These are phyloP conservation scores for Dendrocopos noguchii DNA, from an alignment of 2,113 vertebrate species.

Conservation along the genomic window DNA sequence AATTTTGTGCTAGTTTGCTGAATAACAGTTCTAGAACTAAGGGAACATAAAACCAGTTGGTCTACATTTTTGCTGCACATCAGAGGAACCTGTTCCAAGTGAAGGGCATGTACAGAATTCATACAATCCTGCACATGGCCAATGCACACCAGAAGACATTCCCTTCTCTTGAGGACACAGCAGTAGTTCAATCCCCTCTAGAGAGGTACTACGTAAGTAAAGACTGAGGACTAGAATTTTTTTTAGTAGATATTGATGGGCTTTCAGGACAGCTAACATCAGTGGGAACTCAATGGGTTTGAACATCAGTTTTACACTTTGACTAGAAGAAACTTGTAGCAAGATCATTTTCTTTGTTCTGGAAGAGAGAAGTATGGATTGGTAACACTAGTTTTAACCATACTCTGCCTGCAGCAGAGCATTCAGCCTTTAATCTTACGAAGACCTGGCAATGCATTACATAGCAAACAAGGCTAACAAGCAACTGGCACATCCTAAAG, in stretches of 20 bases:
- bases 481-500: not conserved
- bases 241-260: not conserved
- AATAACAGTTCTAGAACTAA: not conserved
- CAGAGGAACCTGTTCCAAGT: not conserved
- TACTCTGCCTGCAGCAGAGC: not conserved
- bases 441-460: not conserved
- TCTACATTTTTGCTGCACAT: not conserved
- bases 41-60: not conserved
- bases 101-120: fast-evolving
- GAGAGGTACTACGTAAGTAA: not conserved
- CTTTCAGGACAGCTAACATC: not conserved
- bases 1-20: not conserved
- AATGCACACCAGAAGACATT: fast-evolving
- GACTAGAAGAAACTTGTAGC: not conserved
- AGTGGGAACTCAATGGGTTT: not conserved
- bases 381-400: not conserved
- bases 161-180: not conserved
- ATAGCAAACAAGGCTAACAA: not conserved
- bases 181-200: not conserved
- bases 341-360: fast-evolving
- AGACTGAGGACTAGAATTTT: fast-evolving
- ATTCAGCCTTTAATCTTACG: not conserved
- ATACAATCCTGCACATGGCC: fast-evolving
- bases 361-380: fast-evolving
- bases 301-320: not conserved